Evolutionary conservation across 37 sponge, comb jelly and placozoan species (phyloP).

Genomic region (Ianthella basta): DNA sequence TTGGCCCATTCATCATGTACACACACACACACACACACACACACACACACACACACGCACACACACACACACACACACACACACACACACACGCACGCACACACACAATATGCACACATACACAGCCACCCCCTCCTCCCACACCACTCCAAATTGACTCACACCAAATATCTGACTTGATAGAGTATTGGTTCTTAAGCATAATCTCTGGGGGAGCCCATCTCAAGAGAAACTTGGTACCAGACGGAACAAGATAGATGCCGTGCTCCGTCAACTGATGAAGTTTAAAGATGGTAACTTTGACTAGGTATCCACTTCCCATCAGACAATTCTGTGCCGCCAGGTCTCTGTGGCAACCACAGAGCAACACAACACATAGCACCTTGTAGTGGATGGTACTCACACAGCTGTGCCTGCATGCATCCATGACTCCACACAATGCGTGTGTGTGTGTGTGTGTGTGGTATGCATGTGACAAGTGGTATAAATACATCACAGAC

Average conservation of each 20-base stretch:
- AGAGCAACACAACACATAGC: too few relatives aligned
- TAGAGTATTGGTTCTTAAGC: too few relatives aligned
- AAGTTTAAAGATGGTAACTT: constrained; percentile 81
- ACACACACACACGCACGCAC: constrained; percentile 14
- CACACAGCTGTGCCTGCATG: too few relatives aligned
- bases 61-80: constrained; percentile 8
- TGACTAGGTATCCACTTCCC: constrained; percentile 61
- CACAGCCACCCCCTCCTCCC: constrained; percentile 46
- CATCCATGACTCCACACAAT: too few relatives aligned
- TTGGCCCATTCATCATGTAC: too few relatives aligned
- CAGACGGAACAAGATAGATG: constrained; percentile 28
- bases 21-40: constrained; percentile 32
- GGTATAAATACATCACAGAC: too few relatives aligned
- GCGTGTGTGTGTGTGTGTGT: too few relatives aligned
- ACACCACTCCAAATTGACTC: neutral
- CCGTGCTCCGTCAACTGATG: constrained; percentile 85
- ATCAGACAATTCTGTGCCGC: constrained; percentile 79
- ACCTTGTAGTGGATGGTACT: too few relatives aligned
- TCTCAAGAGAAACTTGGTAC: neutral
- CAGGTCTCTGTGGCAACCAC: constrained; percentile 83
- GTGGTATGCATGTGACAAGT: too few relatives aligned
- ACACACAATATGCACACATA: too few relatives aligned
- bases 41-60: constrained; percentile 62
- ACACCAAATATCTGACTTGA: neutral
- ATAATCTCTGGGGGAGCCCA: too few relatives aligned